A percentile compares a stretch with the other conserved stretches of the same genome.
Evolutionary conservation across 2,797 vertebrate species (phyloP).

Genomic region (Takifugu rubripes): DNA sequence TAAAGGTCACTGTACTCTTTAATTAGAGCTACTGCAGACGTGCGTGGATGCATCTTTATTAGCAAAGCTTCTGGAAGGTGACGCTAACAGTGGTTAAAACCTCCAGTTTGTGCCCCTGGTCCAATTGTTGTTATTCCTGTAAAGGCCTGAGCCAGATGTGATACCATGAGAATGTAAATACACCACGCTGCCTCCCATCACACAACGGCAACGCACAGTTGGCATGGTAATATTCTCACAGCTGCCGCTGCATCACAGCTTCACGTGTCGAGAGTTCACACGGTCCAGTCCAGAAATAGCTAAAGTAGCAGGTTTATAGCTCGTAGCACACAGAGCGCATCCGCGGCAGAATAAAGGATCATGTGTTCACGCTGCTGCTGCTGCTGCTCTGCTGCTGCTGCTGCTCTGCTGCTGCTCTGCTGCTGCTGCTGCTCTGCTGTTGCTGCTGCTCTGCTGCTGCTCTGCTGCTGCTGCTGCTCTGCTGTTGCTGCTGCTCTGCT

Average conservation of each 20-base stretch:
- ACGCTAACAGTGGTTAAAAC: too few species aligned
- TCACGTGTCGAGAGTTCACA: constrained; percentile 31
- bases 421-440: too few species aligned
- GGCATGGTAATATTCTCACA: constrained; percentile 20
- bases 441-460: too few species aligned
- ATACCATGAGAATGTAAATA: neutral
- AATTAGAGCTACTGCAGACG: too few species aligned
- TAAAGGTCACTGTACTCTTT: too few species aligned
- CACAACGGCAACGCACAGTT: constrained; percentile 17
- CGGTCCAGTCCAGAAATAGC: constrained; percentile 36
- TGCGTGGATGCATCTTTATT: too few species aligned
- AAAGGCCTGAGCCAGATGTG: too few species aligned
- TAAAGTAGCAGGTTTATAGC: neutral
- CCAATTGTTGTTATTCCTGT: too few species aligned
- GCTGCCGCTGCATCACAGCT: constrained; percentile 18
- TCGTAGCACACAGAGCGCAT: neutral
- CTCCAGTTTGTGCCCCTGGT: too few species aligned
- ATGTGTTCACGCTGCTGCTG: constrained; percentile 24
- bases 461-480: too few species aligned
- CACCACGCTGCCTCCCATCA: neutral
- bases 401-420: constrained; percentile 8
- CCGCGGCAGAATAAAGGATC: constrained; percentile 26
- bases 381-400: constrained; percentile 22
- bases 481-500: too few species aligned
- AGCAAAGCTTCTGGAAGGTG: too few species aligned